A percentile compares a stretch with the other conserved stretches of the same genome.
These are phyloP conservation scores for Anabas testudineus DNA, from an alignment of 2,797 vertebrate genomes.

Conservation along the genomic window DNA sequence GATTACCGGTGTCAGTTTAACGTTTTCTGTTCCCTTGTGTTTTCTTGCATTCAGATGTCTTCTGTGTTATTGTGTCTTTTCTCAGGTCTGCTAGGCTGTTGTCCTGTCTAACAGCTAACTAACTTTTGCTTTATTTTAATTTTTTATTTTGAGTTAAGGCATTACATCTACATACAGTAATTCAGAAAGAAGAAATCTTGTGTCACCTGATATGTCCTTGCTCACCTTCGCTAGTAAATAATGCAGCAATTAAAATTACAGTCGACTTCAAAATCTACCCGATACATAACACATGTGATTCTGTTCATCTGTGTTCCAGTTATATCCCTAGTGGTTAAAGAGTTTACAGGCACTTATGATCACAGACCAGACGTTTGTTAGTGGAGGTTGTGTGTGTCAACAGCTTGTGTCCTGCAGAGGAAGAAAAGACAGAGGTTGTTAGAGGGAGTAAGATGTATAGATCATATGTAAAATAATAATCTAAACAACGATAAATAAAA, in stretches of 20 bases:
- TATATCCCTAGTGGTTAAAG: constrained; percentile 1
- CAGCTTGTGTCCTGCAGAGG: constrained; percentile 53
- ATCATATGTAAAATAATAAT: too few species aligned
- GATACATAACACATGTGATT: constrained; percentile 6
- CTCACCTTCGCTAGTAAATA: background rate
- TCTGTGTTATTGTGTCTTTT: background rate
- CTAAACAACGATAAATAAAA: too few species aligned
- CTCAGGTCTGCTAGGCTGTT: background rate
- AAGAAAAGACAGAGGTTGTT: background rate
- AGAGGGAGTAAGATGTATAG: constrained; percentile 6
- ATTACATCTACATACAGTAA: background rate
- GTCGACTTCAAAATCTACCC: background rate
- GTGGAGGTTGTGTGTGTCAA: background rate
- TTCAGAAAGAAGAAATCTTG: constrained; percentile 14
- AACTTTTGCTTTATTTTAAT: background rate
- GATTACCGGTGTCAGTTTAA: constrained; percentile 19
- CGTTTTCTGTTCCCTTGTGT: background rate
- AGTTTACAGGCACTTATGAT: constrained; percentile 4
- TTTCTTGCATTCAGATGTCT: background rate
- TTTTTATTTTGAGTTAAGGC: background rate
- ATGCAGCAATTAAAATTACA: background rate
- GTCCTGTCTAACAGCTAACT: background rate
- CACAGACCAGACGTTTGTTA: constrained; percentile 13
- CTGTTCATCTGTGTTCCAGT: constrained; percentile 44
- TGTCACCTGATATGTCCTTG: background rate